A percentile compares a stretch with the other conserved stretches of the same genome.
Evolutionary conservation across 2,888 invertebrate genomes (phyloP).

Genomic region (Trachelus tabidus): DNA sequence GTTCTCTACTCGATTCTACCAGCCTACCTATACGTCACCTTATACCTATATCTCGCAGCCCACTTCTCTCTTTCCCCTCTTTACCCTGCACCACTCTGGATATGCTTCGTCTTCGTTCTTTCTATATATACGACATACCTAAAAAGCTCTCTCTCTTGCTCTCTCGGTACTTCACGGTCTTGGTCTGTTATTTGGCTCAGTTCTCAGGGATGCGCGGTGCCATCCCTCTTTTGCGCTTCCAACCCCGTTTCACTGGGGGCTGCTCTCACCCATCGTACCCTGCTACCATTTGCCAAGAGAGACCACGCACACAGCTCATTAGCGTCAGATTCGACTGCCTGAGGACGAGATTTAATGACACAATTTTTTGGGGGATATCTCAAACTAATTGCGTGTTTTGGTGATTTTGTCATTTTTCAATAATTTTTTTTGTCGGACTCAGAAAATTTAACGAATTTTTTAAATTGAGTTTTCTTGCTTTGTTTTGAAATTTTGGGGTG

Average conservation of each 20-base stretch:
- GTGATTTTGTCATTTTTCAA: neutral
- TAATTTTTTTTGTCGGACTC: neutral
- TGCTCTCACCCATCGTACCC: neutral
- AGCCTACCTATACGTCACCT: too few species aligned
- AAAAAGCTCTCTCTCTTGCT: constrained; percentile 3
- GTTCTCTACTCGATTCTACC: constrained; percentile 16
- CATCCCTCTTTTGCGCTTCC: neutral
- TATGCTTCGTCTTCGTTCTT: neutral
- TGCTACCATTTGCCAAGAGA: neutral
- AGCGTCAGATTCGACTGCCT: neutral
- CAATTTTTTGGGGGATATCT: neutral
- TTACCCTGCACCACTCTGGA: neutral
- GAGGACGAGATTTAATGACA: neutral
- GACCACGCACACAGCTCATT: neutral
- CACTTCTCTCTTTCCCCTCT: constrained; percentile 6
- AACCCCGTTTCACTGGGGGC: neutral
- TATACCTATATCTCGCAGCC: neutral
- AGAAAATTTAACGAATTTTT: neutral
- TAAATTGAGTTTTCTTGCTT: neutral
- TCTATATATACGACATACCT: neutral
- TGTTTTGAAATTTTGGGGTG: too few species aligned
- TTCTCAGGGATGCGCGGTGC: constrained; percentile 25
- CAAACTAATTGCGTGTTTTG: neutral
- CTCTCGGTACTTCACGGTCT: constrained; percentile 14
- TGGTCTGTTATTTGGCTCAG: constrained; percentile 40